Base-by-base conservation (phyloP, 1,140 invertebrate species). In the Delia radicum region DNA sequence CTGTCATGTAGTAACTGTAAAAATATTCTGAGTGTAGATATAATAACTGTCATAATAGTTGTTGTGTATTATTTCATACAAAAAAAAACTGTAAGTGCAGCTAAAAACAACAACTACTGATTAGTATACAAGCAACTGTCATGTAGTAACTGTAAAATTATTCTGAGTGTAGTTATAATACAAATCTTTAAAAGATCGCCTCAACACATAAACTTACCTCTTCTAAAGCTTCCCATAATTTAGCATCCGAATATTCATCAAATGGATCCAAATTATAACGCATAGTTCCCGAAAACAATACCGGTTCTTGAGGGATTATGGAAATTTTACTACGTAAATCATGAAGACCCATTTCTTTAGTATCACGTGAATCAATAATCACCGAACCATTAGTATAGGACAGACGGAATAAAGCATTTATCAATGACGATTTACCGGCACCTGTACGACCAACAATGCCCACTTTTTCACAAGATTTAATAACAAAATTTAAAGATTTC, bases 261-360 rank as follows among this genome's bases (percentile, higher is more conserved):
- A 95, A 95, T 0, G 94, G 94, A 87, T 96, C 94, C n/a, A 96
- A 87, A 87, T 96, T 96, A 80, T 91, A 91, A 3, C 95, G 87
- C 86, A 97, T 90, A 48, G 90, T 93, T 46, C 94, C 94, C 0
- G 91, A 93, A 84, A 97, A 97, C 6, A 97, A 86, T 10, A 97
- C 92, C 0, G 96, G 95, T 80, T 94, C 94, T 87, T 97, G 96
- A 8, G 96, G 95, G 78, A 97, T 96, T 75, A 97, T 96, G 33
- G 95, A 95, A 28, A 97, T 89, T 81, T 92, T 92, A 55, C 91
- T 92, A 61, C 95, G 88, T 12, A 95, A 87, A 83, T 93, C 90
- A 76, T 93, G 91, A 13, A 94, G 81, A 0, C 92, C 90, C 82
- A 92, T 86, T 61, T 85, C 77, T 1, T 87, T 87, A 0, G 89